Conservation (phyloP, 2,888 invertebrate genomes). For the Drosophila rubida region DNA sequence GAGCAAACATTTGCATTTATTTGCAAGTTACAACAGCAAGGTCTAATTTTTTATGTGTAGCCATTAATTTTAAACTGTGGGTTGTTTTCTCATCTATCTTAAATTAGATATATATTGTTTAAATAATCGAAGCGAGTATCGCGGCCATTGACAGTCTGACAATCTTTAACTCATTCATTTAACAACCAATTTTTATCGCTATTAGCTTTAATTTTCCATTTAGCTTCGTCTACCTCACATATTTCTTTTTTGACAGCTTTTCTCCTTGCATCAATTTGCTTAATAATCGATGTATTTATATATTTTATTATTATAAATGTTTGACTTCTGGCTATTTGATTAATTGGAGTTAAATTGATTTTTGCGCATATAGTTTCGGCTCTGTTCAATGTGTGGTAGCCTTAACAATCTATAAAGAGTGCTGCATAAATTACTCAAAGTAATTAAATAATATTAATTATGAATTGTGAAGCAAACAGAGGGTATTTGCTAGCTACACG, state of each 20-base stretch:
- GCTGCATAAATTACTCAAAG: constrained; percentile 1
- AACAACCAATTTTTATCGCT: not conserved
- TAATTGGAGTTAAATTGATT: constrained; percentile 61
- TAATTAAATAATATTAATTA: not conserved
- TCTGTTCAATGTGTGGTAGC: not conserved
- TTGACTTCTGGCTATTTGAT: constrained; percentile 35
- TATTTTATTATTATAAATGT: constrained; percentile 1
- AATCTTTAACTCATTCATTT: not conserved
- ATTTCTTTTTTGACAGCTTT: not conserved
- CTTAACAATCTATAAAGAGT: not conserved
- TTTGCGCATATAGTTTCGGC: not conserved
- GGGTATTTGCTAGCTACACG: not conserved
- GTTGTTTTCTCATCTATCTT: constrained; percentile 1
- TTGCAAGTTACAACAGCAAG: constrained; percentile 18
- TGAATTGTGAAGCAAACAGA: not conserved
- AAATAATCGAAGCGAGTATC: not conserved
- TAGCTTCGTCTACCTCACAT: not conserved
- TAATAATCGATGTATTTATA: constrained; percentile 26
- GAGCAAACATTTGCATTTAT: constrained; percentile 40
- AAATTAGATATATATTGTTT: constrained; percentile 1
- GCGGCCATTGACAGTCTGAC: not conserved
- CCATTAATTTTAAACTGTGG: constrained; percentile 3
- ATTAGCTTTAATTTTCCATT: not conserved
- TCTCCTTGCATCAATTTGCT: constrained; percentile 2
- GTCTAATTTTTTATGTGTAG: not conserved